phyloP scores from a whole-genome alignment of 2,113 vertebrate genomes.

The Oreotrochilus melanogaster region DNA sequence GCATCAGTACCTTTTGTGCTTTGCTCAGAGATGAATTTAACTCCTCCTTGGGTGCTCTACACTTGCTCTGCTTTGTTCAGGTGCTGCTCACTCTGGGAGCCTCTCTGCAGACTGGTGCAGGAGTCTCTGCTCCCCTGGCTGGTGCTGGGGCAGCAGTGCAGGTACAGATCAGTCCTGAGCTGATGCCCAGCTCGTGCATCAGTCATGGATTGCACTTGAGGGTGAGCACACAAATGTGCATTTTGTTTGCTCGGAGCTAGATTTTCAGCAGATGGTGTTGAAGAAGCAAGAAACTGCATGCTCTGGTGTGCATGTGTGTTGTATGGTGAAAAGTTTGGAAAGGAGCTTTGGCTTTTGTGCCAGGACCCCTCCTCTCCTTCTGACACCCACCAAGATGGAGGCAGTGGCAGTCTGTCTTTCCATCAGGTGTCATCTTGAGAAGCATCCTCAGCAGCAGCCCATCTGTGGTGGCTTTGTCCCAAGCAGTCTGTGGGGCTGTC shows the following conservation, averaged over 20 bases:
- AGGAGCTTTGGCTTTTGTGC: background rate
- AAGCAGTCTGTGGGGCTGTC: background rate
- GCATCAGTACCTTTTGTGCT: background rate
- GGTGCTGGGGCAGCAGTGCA: background rate
- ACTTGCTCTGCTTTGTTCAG: fast-evolving
- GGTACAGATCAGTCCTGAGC: fast-evolving
- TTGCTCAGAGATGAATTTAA: background rate
- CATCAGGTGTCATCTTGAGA: background rate
- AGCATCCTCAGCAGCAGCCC: background rate
- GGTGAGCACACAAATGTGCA: background rate
- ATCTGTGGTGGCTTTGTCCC: background rate
- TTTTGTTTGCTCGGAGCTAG: background rate
- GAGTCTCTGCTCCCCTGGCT: background rate
- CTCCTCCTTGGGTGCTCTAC: background rate
- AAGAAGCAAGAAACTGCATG: background rate
- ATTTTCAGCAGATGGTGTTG: background rate
- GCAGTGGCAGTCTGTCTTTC: background rate
- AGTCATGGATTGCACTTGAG: fast-evolving
- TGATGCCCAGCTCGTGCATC: background rate
- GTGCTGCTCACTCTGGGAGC: background rate
- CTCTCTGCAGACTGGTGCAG: background rate
- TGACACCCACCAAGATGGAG: background rate
- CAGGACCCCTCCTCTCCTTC: background rate
- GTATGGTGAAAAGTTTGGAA: background rate
- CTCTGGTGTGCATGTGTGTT: background rate